Evolutionary conservation across 1,140 invertebrate species (phyloP).

Genomic region (Drosophila nikananu): DNA sequence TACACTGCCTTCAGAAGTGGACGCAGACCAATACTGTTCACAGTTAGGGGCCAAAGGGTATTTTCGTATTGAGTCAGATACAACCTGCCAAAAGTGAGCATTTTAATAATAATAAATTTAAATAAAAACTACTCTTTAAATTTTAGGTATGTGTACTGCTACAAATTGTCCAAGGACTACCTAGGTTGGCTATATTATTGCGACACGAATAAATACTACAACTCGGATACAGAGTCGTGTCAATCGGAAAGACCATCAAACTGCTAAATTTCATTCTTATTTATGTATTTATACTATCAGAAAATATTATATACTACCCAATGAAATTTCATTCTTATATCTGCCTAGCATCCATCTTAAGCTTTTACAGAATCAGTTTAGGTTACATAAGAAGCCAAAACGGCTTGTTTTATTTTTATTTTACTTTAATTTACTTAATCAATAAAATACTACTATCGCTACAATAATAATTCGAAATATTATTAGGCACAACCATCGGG

Average conservation of each 20-base stretch:
- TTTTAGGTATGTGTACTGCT: slow-evolving; percentile 65
- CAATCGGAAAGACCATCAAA: slow-evolving; percentile 40
- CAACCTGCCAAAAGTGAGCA: slow-evolving; percentile 61
- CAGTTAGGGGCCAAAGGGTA: slow-evolving; percentile 40
- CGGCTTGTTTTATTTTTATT: neutral
- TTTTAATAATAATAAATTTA: neutral
- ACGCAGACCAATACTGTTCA: slow-evolving; percentile 46
- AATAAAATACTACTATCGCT: neutral
- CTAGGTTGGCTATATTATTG: slow-evolving; percentile 64
- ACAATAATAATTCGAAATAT: neutral
- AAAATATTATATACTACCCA: neutral
- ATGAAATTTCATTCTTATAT: too few species aligned
- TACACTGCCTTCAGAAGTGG: slow-evolving; percentile 25
- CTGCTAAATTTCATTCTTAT: slow-evolving; percentile 28
- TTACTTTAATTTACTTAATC: neutral
- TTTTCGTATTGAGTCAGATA: slow-evolving; percentile 48
- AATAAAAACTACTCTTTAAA: neutral
- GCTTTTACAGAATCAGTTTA: neutral
- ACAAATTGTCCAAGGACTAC: slow-evolving; percentile 53
- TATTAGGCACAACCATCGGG: slow-evolving; percentile 2
- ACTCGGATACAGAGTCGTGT: slow-evolving; percentile 48
- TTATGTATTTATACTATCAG: neutral
- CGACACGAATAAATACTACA: slow-evolving; percentile 49
- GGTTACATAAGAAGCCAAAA: neutral
- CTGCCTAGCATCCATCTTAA: neutral